A percentile compares a stretch with the other conserved stretches of the same genome.
Conservation (phyloP, 2,113 vertebrate genomes). For the Pedionomus torquatus region DNA sequence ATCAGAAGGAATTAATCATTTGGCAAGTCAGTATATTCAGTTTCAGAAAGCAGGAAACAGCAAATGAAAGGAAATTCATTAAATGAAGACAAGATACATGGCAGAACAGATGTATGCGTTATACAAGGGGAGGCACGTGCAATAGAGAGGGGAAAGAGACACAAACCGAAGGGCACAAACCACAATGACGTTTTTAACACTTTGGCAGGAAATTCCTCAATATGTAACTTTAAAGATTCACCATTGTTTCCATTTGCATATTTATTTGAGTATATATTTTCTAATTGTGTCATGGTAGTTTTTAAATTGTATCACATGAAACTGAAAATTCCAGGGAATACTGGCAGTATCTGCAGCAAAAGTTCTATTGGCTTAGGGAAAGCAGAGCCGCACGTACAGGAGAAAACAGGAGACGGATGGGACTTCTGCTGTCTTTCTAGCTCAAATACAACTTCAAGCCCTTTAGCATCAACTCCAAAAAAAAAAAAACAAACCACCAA, state of each 20-base stretch:
- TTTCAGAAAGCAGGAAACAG: background rate
- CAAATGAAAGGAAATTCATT: background rate
- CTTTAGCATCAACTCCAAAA: background rate
- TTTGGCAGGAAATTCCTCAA: background rate
- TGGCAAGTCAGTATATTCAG: background rate
- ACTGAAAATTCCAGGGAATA: background rate
- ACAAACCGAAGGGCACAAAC: background rate
- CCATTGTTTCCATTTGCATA: background rate
- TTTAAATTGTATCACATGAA: background rate
- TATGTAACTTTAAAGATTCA: background rate
- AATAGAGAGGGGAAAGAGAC: background rate
- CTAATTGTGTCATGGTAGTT: background rate
- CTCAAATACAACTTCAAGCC: background rate
- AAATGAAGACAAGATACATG: background rate
- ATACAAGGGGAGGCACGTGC: fast-evolving
- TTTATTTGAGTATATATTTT: background rate
- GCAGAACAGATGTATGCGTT: fast-evolving
- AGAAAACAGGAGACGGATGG: fast-evolving
- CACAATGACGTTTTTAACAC: background rate
- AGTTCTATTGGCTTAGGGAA: background rate
- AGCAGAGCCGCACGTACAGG: background rate
- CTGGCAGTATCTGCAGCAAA: background rate
- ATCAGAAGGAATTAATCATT: no score
- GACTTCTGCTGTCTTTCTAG: background rate
- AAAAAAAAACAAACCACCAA: background rate